These are phyloP conservation scores for Ennomos erosarius DNA, from an alignment of 2,888 invertebrate genomes.

Conservation along the genomic window DNA sequence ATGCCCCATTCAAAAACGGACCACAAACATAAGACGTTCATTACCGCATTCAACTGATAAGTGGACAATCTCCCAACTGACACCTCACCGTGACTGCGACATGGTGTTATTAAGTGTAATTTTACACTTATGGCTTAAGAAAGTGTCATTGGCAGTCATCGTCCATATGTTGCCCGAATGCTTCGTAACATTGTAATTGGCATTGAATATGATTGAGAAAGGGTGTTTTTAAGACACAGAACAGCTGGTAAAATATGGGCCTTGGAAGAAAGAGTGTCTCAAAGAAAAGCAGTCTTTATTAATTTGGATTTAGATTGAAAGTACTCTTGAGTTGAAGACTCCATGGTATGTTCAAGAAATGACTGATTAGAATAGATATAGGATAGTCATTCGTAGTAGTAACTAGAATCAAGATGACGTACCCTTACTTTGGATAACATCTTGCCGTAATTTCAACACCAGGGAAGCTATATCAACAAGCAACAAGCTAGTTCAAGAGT, in stretches of 20 bases:
- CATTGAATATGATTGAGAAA: conserved; percentile 39
- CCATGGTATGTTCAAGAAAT: no score
- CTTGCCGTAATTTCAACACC: no score
- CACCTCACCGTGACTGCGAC: conserved; percentile 76
- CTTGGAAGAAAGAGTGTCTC: conserved; percentile 2
- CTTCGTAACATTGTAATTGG: conserved; percentile 49
- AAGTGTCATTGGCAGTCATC: conserved; percentile 71
- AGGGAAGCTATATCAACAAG: no score
- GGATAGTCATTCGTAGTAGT: no score
- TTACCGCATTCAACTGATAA: conserved; percentile 61
- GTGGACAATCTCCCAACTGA: conserved; percentile 80
- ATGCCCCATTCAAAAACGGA: conserved; percentile 61
- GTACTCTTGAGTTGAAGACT: no score
- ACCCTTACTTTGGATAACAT: no score
- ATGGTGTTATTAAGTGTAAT: conserved; percentile 75
- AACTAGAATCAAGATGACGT: no score
- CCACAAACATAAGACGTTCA: conserved; percentile 55
- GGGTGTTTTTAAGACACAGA: conserved; percentile 42
- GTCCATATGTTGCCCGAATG: conserved; percentile 70
- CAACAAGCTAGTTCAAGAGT: no score
- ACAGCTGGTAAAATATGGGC: conserved; percentile 41
- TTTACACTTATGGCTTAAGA: conserved; percentile 67
- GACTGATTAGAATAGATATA: no score
- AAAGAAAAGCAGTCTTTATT: conserved; percentile 8
- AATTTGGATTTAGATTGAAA: not conserved